These are phyloP conservation scores for Aulostomus chinensis DNA, from an alignment of 2,797 vertebrate genomes.

Conservation along the genomic window DNA sequence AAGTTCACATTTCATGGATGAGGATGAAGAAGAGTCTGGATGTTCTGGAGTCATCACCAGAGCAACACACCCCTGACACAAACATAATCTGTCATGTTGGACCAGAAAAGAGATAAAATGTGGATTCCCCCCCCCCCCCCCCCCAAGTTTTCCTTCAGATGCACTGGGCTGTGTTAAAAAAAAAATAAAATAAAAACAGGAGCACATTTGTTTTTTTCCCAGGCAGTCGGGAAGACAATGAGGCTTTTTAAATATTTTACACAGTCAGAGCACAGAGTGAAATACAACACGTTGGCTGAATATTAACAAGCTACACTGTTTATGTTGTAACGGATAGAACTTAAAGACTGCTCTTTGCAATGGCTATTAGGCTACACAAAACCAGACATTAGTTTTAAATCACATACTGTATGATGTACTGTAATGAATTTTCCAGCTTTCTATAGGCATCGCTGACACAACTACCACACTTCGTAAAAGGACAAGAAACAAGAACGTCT, in stretches of 20 bases:
- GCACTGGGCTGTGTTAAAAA: conserved; percentile 16
- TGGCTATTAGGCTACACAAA: background rate
- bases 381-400: no score
- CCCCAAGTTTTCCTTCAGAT: conserved; percentile 22
- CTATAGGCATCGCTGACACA: no score
- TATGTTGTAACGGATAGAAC: conserved; percentile 13
- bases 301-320: conserved; percentile 33
- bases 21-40: conserved; percentile 28
- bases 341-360: background rate
- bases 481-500: no score
- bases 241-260: conserved; percentile 49
- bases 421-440: no score
- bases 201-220: conserved; percentile 17
- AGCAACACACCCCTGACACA: conserved; percentile 29
- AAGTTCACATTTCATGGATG: conserved; percentile 38
- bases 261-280: background rate
- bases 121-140: background rate
- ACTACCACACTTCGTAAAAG: no score
- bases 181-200: no score
- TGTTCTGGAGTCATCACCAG: conserved; percentile 30
- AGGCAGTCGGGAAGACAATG: conserved; percentile 3
- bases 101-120: conserved; percentile 15
- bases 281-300: conserved; percentile 13
- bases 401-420: no score
- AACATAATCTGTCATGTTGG: conserved; percentile 34